phyloP scores from a whole-genome alignment of 2,888 invertebrate genomes.

The Sisyra terminalis region DNA sequence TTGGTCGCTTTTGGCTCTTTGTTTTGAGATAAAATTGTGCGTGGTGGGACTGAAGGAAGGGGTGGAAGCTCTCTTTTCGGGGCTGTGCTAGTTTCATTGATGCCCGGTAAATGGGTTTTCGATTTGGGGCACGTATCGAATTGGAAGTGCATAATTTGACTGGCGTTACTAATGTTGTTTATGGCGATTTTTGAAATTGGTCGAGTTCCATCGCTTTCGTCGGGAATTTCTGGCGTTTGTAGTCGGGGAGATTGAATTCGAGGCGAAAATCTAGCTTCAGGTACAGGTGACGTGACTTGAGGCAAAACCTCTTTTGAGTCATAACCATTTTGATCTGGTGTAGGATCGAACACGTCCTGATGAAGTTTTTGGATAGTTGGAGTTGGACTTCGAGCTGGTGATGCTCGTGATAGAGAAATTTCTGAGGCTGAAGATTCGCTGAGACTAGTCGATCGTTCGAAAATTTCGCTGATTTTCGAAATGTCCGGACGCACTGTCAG shows the following conservation, averaged over 20 bases:
- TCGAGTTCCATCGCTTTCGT: constrained; percentile 16
- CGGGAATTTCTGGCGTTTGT: constrained; percentile 10
- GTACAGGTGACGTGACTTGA: constrained; percentile 7
- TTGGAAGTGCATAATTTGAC: constrained; percentile 44
- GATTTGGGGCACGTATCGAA: constrained; percentile 28
- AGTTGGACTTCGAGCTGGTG: background rate
- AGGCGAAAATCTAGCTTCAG: constrained; percentile 7
- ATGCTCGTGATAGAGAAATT: background rate
- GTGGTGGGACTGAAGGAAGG: constrained; percentile 9
- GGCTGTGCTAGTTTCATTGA: background rate
- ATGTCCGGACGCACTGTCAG: constrained; percentile 4
- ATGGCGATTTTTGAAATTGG: constrained; percentile 40
- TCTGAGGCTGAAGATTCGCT: background rate
- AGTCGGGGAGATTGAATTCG: constrained; percentile 5
- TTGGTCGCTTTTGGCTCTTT: background rate
- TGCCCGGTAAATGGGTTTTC: constrained; percentile 22
- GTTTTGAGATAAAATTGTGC: background rate
- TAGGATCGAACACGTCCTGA: background rate
- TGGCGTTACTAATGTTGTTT: constrained; percentile 50
- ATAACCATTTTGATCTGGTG: background rate
- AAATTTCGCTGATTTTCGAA: constrained; percentile 4
- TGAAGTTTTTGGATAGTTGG: background rate
- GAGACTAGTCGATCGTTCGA: constrained; percentile 2
- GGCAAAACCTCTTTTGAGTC: constrained; percentile 14
- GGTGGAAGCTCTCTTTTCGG: constrained; percentile 6